phyloP scores from a whole-genome alignment of 2,113 vertebrate species.

The Leucopsar rothschildi region DNA sequence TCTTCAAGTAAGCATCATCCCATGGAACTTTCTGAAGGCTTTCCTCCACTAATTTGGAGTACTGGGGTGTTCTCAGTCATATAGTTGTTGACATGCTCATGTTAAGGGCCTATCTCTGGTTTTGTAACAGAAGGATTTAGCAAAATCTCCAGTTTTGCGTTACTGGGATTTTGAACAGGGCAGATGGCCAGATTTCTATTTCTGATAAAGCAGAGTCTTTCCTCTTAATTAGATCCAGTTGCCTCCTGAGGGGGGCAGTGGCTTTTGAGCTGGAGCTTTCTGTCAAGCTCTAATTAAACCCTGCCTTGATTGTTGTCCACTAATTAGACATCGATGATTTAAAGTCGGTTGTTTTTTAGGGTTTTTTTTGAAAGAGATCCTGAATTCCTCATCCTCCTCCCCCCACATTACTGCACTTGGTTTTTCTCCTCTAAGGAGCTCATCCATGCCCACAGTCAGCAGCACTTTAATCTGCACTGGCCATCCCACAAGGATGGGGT shows the following conservation, averaged over 20 bases:
- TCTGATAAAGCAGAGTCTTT: constrained; percentile 18
- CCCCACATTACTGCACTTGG: not conserved
- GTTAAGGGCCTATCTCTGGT: not conserved
- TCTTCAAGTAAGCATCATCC: not conserved
- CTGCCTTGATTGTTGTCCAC: constrained; percentile 31
- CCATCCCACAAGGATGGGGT: fast-evolving
- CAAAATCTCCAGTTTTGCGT: constrained; percentile 6
- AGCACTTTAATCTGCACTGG: not conserved
- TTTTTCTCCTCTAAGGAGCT: not conserved
- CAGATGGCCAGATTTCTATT: constrained; percentile 52
- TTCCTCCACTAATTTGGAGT: not conserved
- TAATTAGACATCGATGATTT: constrained; percentile 46
- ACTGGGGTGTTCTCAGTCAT: not conserved
- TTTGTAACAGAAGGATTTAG: constrained; percentile 52
- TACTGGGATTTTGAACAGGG: constrained; percentile 39
- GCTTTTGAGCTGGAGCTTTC: constrained; percentile 48
- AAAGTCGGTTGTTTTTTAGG: not conserved
- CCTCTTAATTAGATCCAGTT: constrained; percentile 56
- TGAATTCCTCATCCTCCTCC: not conserved
- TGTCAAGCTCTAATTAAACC: constrained; percentile 55
- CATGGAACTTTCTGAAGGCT: not conserved
- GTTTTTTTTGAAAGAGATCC: not conserved
- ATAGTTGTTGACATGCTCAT: not conserved
- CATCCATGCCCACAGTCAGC: not conserved
- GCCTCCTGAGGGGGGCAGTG: constrained; percentile 21